Evolutionary conservation across 2,797 vertebrate genomes (phyloP).

Genomic region (Coracias cyanogaster): DNA sequence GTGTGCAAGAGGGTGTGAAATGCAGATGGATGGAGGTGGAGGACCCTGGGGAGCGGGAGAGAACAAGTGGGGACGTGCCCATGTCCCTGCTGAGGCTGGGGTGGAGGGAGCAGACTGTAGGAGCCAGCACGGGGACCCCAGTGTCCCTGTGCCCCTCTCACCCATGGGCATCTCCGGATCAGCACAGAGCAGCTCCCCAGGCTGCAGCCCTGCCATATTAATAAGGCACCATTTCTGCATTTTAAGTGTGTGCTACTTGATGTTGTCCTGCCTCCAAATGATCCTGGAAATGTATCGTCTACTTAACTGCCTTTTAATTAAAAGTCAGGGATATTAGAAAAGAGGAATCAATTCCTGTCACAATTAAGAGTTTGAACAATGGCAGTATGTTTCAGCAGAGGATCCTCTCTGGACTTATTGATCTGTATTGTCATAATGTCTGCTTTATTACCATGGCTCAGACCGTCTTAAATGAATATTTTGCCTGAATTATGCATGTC

Average conservation of each 20-base stretch:
- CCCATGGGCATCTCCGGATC: background rate
- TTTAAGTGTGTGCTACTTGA: background rate
- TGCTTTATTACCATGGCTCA: slow-evolving; percentile 23
- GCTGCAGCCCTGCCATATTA: background rate
- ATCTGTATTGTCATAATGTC: slow-evolving; percentile 59
- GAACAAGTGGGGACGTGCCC: background rate
- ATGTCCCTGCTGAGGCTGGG: background rate
- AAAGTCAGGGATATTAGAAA: slow-evolving; percentile 65
- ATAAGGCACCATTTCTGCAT: background rate
- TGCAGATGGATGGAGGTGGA: background rate
- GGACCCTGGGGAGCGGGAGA: background rate
- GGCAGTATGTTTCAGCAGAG: background rate
- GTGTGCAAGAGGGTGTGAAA: slow-evolving; percentile 36
- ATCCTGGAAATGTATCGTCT: slow-evolving; percentile 37
- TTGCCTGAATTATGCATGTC: slow-evolving; percentile 5
- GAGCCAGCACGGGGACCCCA: background rate
- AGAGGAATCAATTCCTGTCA: slow-evolving; percentile 68
- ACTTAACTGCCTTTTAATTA: slow-evolving; percentile 71
- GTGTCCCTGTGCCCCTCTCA: fast-evolving
- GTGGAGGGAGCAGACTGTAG: background rate
- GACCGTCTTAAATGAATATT: background rate
- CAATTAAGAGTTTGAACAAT: slow-evolving; percentile 63
- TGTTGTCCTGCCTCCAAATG: slow-evolving; percentile 15
- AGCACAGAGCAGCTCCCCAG: background rate
- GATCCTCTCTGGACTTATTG: slow-evolving; percentile 57